Base-by-base conservation (phyloP, 2,888 invertebrate genomes). In the Pammene fasciana region DNA sequence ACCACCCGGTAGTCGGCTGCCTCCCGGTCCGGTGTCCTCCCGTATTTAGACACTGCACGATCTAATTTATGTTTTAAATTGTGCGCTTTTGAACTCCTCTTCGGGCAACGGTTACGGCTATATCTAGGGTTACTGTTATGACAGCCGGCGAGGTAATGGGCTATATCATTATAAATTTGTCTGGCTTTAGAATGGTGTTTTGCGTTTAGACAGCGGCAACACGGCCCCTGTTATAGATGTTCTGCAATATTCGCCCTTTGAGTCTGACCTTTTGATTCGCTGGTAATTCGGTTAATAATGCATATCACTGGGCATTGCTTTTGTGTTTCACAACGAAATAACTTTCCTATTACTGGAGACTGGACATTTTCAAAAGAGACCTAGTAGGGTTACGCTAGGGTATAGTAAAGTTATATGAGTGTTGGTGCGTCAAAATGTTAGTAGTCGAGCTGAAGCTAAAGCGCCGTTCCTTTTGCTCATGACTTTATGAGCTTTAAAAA, bases 61-160 rank as follows among this genome's bases (percentile, higher is more conserved):
- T 89, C 90, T 90, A 92, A 91, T 92, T 90, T 90, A 90, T 90
- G 87, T 89, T 89, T 88, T 86, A 87, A 90, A 89, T 88, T 87
- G 86, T 85, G 78, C 84, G 82, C 86, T 87, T 86, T 86, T 82
- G 85, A 84, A 87, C 81, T 84, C 82, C 75, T 75, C 83, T 82
- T 80, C 75, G 81, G 82, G 80, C 72, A 81, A 82, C 80, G 79
- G 79, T 86, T 84, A 89, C 83, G 85, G 82, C 82, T 86, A 83
- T 84, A 86, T 86, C 83, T 84, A 86, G 80, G 80, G 84, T 86
- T 88, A 89, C 86, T 84, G 86, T 86, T 86, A 87, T 82, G 83
- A 82, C 78, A 75, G 76, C 79, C 79, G 78, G 81, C 75, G 76
- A 82, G 82, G 82, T 86, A 88, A 89, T 89, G 86, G 88, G 84